These are phyloP conservation scores for Polypedilum pembai DNA, from an alignment of 1,140 invertebrate species.

Conservation along the genomic window DNA sequence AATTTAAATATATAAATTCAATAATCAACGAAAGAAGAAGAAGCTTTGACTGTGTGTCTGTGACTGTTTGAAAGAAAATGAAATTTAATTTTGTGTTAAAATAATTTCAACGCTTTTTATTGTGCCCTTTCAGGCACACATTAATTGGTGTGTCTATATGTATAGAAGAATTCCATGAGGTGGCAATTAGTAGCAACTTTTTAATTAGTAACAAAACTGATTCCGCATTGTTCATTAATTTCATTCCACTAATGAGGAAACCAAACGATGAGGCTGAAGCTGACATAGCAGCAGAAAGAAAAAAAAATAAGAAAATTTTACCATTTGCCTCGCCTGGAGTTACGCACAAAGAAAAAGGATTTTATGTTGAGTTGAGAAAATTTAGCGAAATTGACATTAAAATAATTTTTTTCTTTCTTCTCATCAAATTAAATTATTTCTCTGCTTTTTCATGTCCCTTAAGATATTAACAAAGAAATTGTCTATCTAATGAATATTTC, in stretches of 20 bases:
- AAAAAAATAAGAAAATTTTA: background rate
- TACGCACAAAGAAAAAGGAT: background rate
- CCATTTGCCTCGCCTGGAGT: background rate
- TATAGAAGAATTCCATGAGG: background rate
- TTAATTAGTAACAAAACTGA: background rate
- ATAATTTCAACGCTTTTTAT: background rate
- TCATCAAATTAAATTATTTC: too few relatives aligned
- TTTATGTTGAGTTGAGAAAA: background rate
- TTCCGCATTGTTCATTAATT: conserved; percentile 17
- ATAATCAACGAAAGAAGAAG: background rate
- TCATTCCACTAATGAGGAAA: background rate
- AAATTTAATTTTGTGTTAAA: background rate
- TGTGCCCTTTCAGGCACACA: background rate
- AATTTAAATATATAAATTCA: conserved; percentile 13
- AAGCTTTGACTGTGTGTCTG: background rate
- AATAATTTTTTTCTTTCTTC: too few relatives aligned
- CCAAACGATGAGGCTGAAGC: background rate
- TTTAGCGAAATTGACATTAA: background rate
- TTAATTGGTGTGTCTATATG: background rate
- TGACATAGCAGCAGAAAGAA: background rate
- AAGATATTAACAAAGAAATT: too few relatives aligned
- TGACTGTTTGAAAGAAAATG: background rate
- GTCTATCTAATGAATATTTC: too few relatives aligned
- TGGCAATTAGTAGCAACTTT: background rate
- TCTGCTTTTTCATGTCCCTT: too few relatives aligned